Base-by-base conservation (phyloP, 2,888 invertebrate genomes). In the Pheosia gnoma region DNA sequence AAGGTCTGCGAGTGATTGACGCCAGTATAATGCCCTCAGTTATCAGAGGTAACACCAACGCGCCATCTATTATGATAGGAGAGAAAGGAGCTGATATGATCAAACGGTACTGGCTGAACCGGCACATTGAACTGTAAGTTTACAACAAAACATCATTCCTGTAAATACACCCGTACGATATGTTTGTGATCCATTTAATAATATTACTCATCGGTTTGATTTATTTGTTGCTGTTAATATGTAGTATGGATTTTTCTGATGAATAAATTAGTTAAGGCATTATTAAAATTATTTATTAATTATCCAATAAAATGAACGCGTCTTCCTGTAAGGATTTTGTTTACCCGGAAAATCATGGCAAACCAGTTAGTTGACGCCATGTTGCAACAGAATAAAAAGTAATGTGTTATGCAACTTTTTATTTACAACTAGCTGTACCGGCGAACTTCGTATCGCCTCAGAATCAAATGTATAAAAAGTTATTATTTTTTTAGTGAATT, bases 21-120 rank as follows among this genome's bases (percentile, higher is more conserved):
- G 94, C 94, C 6, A 95, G 95, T 67, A 81, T 95, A 55, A 95
- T 95, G 94, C 95, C 95, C 0, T 82, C 85, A 55, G 91, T 95
- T 1, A 91, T 94, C 3, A 94, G 94, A 5, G 94, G 94, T 39
- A 94, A 95, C 74, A 95, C 94, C 0, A 94, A 95, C 71, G 95
- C 94, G 0, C 94, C 95, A 0, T 89, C 92, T 1, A 91, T 95
- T 74, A 95, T 95, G 95, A 88, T 95, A 13, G 95, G 94, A 8
- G 95, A 95, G 73, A 95, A 95, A 72, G 94, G 94, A 9, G 91
- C 94, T 3, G 95, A 94, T 68, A 84, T 94, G 84, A 92, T 94
- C 52, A 94, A 94, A 77, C 87, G 89, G 72, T 87, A 89, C 65
- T 94, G 93, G 94, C 25, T 75, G 41, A 72, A 62, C 45, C 49